Evolutionary conservation across 2,888 invertebrate species (phyloP).

Genomic region (Myopa testacea): DNA sequence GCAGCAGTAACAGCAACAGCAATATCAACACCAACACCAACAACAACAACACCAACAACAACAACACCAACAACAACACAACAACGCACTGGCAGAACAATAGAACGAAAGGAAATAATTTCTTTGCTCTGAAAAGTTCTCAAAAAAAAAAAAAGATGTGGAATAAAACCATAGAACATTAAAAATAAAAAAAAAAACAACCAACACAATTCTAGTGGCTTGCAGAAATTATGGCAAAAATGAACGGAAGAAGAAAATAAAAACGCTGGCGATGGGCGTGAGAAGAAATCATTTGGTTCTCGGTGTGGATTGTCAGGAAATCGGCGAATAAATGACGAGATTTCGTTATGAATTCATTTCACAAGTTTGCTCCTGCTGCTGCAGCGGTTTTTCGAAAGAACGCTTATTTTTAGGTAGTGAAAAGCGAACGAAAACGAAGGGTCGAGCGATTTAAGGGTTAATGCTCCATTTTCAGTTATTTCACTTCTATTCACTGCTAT

Average conservation of each 20-base stretch:
- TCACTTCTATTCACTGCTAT: too few relatives aligned
- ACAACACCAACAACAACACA: neutral
- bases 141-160: conserved; percentile 1
- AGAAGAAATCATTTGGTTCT: conserved; percentile 17
- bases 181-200: conserved; percentile 20
- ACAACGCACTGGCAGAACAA: conserved; percentile 14
- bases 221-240: conserved; percentile 22
- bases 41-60: conserved; percentile 1
- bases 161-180: neutral
- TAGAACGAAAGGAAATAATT: conserved; percentile 31
- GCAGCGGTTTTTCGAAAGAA: too few relatives aligned
- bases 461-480: neutral
- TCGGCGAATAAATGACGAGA: conserved; percentile 19
- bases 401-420: neutral
- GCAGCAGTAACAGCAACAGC: neutral
- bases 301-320: conserved; percentile 26
- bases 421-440: neutral
- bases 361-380: neutral
- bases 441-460: neutral
- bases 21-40: neutral
- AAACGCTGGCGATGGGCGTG: neutral
- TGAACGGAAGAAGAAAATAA: neutral
- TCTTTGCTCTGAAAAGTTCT: conserved; percentile 28
- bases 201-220: conserved; percentile 26
- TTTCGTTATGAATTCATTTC: neutral